Percentiles rank a stretch among this genome's conserved stretches.
These are phyloP conservation scores for Crotalus viridis DNA, from an alignment of 2,113 vertebrate species.

Conservation along the genomic window DNA sequence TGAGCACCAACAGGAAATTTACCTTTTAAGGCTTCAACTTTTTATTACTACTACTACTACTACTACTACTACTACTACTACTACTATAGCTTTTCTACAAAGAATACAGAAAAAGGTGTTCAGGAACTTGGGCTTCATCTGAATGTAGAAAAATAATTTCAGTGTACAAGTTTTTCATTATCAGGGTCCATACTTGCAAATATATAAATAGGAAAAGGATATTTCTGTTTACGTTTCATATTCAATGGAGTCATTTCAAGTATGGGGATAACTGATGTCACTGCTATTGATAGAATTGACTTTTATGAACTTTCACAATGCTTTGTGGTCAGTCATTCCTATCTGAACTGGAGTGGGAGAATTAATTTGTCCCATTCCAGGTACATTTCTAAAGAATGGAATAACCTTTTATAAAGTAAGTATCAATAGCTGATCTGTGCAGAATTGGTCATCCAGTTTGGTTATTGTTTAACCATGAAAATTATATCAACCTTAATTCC, in stretches of 20 bases:
- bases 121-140: not conserved
- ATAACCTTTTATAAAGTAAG: not conserved
- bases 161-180: not conserved
- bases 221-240: not conserved
- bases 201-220: not conserved
- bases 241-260: not conserved
- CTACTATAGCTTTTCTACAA: not conserved
- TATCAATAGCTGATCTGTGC: not conserved
- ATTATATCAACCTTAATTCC: not conserved
- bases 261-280: not conserved
- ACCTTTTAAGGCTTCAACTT: not conserved
- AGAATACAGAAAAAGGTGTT: not conserved
- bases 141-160: not conserved
- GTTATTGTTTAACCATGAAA: not conserved
- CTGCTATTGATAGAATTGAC: not conserved
- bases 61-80: too few species aligned
- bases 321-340: not conserved
- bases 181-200: not conserved
- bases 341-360: not conserved
- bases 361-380: not conserved
- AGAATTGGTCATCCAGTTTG: not conserved
- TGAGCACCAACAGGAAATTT: not conserved
- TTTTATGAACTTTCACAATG: not conserved
- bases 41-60: too few species aligned
- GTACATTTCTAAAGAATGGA: not conserved